Conservation (phyloP, 2,113 vertebrate genomes). For the Monarcha castaneiventris region DNA sequence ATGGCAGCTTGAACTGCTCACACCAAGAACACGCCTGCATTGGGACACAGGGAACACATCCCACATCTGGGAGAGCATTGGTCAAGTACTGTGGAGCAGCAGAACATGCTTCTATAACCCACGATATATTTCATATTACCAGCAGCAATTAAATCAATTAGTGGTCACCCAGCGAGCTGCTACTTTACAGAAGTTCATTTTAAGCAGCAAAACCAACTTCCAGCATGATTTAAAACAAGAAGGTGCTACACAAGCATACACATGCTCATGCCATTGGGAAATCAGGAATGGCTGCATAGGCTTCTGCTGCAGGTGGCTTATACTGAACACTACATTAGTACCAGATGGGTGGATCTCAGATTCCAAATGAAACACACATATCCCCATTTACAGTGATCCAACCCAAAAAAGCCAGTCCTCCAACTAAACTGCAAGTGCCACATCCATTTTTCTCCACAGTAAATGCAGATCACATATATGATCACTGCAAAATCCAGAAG, state of each 20-base stretch:
- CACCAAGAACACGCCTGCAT: not conserved
- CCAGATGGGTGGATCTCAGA: not conserved
- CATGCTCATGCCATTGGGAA: not conserved
- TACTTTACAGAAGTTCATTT: not conserved
- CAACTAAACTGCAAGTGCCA: not conserved
- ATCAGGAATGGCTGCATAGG: rapidly evolving
- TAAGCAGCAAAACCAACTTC: not conserved
- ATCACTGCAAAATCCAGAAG: not conserved
- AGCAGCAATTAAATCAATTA: not conserved
- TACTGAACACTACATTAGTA: not conserved
- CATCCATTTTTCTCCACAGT: not conserved
- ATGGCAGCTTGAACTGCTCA: not conserved
- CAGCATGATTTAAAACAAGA: not conserved
- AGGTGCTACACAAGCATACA: not conserved
- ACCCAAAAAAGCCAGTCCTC: not conserved
- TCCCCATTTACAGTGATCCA: not conserved
- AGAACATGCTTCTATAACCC: not conserved
- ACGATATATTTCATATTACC: not conserved
- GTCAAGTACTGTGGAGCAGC: not conserved
- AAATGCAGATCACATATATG: not conserved
- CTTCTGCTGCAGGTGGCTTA: not conserved
- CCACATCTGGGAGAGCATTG: rapidly evolving
- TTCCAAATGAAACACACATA: not conserved
- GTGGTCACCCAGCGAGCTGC: not conserved
- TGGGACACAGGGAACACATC: rapidly evolving